Base-by-base conservation (phyloP, 2,888 invertebrate genomes). In the Campoplex nolae region DNA sequence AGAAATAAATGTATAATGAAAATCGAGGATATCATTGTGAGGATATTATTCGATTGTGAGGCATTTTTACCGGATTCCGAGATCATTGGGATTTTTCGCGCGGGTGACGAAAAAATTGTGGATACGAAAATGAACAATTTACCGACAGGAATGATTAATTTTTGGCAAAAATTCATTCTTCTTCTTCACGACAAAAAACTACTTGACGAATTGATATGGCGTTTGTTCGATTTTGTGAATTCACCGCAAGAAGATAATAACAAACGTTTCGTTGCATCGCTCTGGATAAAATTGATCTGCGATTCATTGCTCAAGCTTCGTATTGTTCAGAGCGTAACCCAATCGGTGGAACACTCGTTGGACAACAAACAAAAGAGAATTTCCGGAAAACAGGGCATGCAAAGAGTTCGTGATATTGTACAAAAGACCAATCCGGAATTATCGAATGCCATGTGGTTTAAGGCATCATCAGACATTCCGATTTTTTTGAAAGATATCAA, bases 101-200 rank as follows among this genome's bases (percentile, higher is more conserved):
- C 87, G 1, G 80, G 89, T 4, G 75, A 42, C 35, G 80, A 80
- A 48, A 78, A 75, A 0, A 62, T 84, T 51, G 68, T 73, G 13
- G 73, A 68, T 3, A 73, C 62, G n/a, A 77, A 85, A 23, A 84
- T 83, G 32, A 81, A 89, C 67, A 54, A 88, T 78, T 89, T 94
- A 71, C 94, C 95, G 18, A 51, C 62, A 32, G 83, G 86, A 35
- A 93, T 95, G 89, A 86, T 93, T 32, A 85, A 90, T 38, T 93
- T 94, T 88, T 96, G 96, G 96, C 95, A 95, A 92, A 94, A 95
- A n/a, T 92, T 96, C 74, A 93, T 96, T 16, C 93, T 94, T 75
- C 94, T 95, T 85, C 90, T 97, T 18, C 95, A 96, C 88, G 94
- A 95, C 45, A 95, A 95, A 91, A 95, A 95, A 85, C 91, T 96